phyloP scores from a whole-genome alignment of 2,888 invertebrate species.

The Perizoma flavofasciatum region DNA sequence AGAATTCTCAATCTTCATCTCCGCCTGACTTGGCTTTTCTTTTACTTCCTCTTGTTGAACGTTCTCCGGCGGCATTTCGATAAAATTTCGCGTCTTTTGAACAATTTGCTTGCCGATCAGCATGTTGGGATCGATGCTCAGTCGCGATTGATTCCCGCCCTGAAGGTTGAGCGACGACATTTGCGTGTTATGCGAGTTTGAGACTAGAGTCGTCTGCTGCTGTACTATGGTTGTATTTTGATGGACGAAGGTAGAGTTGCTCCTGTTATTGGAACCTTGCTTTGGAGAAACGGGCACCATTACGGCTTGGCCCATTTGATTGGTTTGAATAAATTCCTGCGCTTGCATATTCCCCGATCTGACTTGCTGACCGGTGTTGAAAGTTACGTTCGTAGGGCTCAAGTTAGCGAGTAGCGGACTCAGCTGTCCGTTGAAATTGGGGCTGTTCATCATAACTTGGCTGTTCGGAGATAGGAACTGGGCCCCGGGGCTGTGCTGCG shows the following conservation, averaged over 20 bases:
- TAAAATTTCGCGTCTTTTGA: slow-evolving; percentile 49
- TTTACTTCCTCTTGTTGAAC: slow-evolving; percentile 44
- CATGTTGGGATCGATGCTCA: slow-evolving; percentile 85
- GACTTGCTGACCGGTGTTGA: slow-evolving; percentile 82
- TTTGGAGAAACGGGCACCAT: slow-evolving; percentile 88
- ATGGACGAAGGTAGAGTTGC: slow-evolving; percentile 90
- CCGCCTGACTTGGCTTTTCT: slow-evolving; percentile 30
- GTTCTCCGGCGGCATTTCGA: slow-evolving; percentile 42
- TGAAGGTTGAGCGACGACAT: slow-evolving; percentile 44
- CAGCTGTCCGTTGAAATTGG: slow-evolving; percentile 88
- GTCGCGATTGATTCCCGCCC: slow-evolving; percentile 65
- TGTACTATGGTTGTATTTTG: slow-evolving; percentile 94
- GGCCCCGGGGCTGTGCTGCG: slow-evolving; percentile 87
- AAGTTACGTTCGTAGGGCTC: slow-evolving; percentile 87
- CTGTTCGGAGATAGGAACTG: slow-evolving; percentile 90
- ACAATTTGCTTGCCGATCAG: slow-evolving; percentile 68
- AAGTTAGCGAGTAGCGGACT: slow-evolving; percentile 91
- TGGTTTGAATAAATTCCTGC: slow-evolving; percentile 89
- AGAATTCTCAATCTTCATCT: slow-evolving; percentile 41
- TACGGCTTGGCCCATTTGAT: slow-evolving; percentile 87
- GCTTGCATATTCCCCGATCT: slow-evolving; percentile 84
- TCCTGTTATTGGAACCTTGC: slow-evolving; percentile 82
- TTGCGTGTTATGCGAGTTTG: slow-evolving; percentile 84
- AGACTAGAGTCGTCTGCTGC: slow-evolving; percentile 90
- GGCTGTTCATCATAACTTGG: slow-evolving; percentile 90